Base-by-base conservation (phyloP, 1,140 invertebrate genomes). In the Drosophila bipectinata region DNA sequence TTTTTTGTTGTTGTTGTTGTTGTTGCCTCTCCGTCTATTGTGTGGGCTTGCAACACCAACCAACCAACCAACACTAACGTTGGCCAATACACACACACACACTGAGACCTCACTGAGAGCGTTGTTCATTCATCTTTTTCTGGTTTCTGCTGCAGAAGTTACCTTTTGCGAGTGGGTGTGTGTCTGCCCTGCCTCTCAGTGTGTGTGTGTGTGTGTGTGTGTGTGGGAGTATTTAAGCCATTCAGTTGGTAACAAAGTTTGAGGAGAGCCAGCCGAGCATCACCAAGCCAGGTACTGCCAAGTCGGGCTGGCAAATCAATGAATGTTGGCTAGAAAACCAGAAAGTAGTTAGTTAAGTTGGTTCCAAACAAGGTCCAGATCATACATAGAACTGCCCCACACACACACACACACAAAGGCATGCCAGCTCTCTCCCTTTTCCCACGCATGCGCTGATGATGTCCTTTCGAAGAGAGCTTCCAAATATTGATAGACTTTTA, bases 401-500 rank as follows among this genome's bases (percentile, higher is more conserved):
- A 47, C 6, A 47, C 53, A 18, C 53, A 24, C 7, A 37, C n/a
- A 49, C 41, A 39, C 4, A 49, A 15, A 55, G 41, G 24, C 37
- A 48, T 24, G 64, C 58, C 51, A 28, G 26, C 32, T 45, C 39
- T 72, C 45, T 71, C 37, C n/a, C 14, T 18, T 56, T 77, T 78
- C 62, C 52, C 66, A 82, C 82, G 82, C 82, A 88, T 87, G 82
- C 82, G 82, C 83, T 37, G 14, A 14, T 41, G 14, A 14, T 18
- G 5, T 63, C 8, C 26, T 8, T 48, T 34, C 48, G 24, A 39
- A 28, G 59, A 75, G 82, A 78, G 78, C 84, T 88, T 79, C 64
- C 66, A 68, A 75, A 81, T 81, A 87, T 77, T 87, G 77, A 78
- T 73, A 74, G 60, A 87, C 83, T 89, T 83, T 89, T 83, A 83